These are phyloP conservation scores for Tachina grossa DNA, from an alignment of 2,888 invertebrate genomes.

Conservation along the genomic window DNA sequence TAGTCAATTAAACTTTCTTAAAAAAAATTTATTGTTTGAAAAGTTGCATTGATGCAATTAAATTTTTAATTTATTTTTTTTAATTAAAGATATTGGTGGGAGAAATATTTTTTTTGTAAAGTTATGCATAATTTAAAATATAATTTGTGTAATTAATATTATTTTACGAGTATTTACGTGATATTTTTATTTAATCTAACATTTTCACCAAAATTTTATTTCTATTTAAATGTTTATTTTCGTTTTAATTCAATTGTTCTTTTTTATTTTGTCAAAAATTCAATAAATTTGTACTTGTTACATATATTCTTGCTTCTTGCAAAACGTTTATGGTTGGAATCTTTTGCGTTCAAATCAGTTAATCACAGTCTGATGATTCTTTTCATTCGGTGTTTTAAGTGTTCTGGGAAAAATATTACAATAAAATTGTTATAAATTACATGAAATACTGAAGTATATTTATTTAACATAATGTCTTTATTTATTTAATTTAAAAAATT, in stretches of 20 bases:
- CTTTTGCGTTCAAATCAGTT: conserved; percentile 17
- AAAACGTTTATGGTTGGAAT: conserved; percentile 6
- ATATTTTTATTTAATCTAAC: too few relatives aligned
- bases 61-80: too few relatives aligned
- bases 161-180: too few relatives aligned
- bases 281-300: background rate
- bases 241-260: background rate
- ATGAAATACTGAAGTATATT: too few relatives aligned
- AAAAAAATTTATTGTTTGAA: too few relatives aligned
- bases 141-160: background rate
- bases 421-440: conserved; percentile 1
- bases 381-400: background rate
- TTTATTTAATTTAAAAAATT: too few relatives aligned
- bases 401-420: background rate
- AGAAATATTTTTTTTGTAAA: background rate
- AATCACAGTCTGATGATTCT: conserved; percentile 56
- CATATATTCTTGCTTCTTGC: background rate
- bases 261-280: background rate
- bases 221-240: too few relatives aligned
- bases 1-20: too few relatives aligned
- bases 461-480: too few relatives aligned
- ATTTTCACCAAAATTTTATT: too few relatives aligned
- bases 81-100: too few relatives aligned
- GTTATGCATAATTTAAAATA: background rate
- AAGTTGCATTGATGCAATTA: too few relatives aligned